Base-by-base conservation (phyloP, 2,113 vertebrate genomes). In the Amia ocellicauda region DNA sequence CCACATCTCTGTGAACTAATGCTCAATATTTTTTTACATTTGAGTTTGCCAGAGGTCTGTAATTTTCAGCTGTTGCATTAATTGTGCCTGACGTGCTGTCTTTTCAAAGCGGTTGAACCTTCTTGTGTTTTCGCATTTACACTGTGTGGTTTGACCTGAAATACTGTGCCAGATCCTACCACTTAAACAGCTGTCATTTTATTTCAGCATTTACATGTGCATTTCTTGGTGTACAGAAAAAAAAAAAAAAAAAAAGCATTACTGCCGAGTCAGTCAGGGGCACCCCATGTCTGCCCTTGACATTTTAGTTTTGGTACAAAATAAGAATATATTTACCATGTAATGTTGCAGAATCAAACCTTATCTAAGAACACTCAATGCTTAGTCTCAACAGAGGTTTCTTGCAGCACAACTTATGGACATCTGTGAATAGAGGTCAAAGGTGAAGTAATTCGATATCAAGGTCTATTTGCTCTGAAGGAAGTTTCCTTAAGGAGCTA, bases 401-500 rank as follows among this genome's bases (percentile, higher is more conserved):
- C 16, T 41, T 56, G 10, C 27, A 49, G 26, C 26, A 16, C 3
- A 9, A 7, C 9, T 26, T 13, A 29, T 2, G 14, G 19, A 10
- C n/a, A 27, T 49, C 41, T 22, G n/a, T 19, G n/a, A 26, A 60
- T 56, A 58, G 60, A 73, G 80, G 78, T 81, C 78, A 78, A 58
- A 77, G 78, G 73, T 75, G 66, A 62, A 60, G 77, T 80, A 80
- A 86, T 84, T 83, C 81, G 73, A 75, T 68, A 69, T 68, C 62
- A 80, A 69, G n/a, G 67, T 68, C 67, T 66, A 74, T 42, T 68
- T 56, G 58, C 29, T 29, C 17, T 53, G 54, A 31, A 68, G 74
- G 68, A 66, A 69, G 57, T 17, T 58, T 43, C 45, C 63, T 69
- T n/a, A n/a, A n/a, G n/a, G n/a, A n/a, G n/a, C n/a, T n/a, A n/a